Percentiles rank a stretch among this genome's conserved stretches.
phyloP scores from a whole-genome alignment of 2,113 vertebrate species.

The Camarhynchus parvulus region DNA sequence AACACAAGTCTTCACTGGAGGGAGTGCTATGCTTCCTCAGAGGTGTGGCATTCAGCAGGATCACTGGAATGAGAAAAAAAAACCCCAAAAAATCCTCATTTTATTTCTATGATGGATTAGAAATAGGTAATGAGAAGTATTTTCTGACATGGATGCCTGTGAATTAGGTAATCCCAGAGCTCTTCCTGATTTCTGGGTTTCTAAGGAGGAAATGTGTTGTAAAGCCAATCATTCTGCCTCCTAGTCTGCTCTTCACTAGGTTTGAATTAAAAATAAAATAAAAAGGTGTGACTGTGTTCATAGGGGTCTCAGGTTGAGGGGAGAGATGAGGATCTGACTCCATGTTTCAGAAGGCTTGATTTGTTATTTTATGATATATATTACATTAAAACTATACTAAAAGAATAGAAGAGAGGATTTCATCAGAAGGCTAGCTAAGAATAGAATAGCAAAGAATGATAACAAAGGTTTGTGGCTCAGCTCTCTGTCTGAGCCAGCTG shows the following conservation, averaged over 20 bases:
- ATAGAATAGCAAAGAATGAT: too few species aligned
- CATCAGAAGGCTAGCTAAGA: too few species aligned
- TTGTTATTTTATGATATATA: too few species aligned
- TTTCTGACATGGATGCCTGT: background rate
- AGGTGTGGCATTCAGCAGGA: background rate
- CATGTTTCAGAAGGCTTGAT: too few species aligned
- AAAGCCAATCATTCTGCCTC: background rate
- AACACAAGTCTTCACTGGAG: background rate
- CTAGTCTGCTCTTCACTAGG: background rate
- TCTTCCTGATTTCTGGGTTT: background rate
- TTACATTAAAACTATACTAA: too few species aligned
- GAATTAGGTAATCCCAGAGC: background rate
- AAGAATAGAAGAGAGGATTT: too few species aligned
- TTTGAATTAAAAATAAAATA: too few species aligned
- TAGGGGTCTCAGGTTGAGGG: too few species aligned
- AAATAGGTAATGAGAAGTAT: background rate
- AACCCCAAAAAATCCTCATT: background rate
- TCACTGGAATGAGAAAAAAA: background rate
- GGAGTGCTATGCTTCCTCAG: rapidly evolving
- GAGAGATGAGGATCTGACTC: too few species aligned
- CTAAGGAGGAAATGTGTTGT: background rate
- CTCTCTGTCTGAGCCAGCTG: too few species aligned
- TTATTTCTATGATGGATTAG: background rate
- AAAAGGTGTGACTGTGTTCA: background rate
- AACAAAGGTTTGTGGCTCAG: too few species aligned